Evolutionary conservation across 2,113 vertebrate species (phyloP).

Genomic region (Casuarius casuarius): DNA sequence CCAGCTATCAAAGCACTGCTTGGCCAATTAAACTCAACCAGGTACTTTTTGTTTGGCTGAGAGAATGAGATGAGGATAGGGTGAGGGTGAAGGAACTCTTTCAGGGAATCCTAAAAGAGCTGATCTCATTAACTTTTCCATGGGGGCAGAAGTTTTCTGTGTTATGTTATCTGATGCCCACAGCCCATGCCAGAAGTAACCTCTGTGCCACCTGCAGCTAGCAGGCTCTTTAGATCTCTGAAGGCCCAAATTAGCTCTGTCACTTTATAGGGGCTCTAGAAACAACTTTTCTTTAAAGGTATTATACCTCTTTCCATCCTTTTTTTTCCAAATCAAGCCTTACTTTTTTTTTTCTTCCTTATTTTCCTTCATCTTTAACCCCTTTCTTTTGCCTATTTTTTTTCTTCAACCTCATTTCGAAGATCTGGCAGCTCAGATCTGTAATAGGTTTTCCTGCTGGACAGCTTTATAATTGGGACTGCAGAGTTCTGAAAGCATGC

Average conservation of each 20-base stretch:
- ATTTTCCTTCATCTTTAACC: neutral
- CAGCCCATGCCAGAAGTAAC: constrained; percentile 28
- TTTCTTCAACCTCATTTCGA: constrained; percentile 55
- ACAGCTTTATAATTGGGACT: constrained; percentile 73
- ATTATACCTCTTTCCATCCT: constrained; percentile 6
- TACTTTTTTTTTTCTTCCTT: neutral
- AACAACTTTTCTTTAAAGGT: constrained; percentile 49
- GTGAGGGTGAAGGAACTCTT: constrained; percentile 28
- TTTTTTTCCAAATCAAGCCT: neutral
- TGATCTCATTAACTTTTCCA: constrained; percentile 70
- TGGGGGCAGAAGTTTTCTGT: constrained; percentile 32
- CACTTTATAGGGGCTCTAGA: constrained; percentile 7
- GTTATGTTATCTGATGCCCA: constrained; percentile 13
- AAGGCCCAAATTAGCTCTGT: constrained; percentile 52
- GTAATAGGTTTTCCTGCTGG: constrained; percentile 67
- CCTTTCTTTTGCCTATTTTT: neutral
- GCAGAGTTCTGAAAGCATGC: constrained; percentile 65
- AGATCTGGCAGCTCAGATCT: constrained; percentile 38
- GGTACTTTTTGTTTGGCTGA: constrained; percentile 10
- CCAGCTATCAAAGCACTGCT: neutral
- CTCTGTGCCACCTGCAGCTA: constrained; percentile 36
- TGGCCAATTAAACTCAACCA: constrained; percentile 36
- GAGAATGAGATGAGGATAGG: neutral
- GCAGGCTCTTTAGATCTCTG: constrained; percentile 22
- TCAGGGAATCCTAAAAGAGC: constrained; percentile 20